phyloP scores from a whole-genome alignment of 2,888 invertebrate species.

The Trichopoda pennipes region DNA sequence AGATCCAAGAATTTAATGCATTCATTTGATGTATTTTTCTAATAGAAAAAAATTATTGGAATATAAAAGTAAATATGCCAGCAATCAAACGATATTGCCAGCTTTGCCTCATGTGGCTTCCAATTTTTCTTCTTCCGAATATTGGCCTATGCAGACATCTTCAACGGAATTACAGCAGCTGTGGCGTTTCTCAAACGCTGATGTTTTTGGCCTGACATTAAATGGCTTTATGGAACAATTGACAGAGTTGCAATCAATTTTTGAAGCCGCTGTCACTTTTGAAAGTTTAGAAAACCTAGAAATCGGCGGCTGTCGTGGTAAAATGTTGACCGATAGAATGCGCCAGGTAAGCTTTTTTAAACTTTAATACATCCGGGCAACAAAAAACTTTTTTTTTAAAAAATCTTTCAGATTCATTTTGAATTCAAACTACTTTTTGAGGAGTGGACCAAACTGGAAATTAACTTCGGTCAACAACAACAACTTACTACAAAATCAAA shows the following conservation, averaged over 20 bases:
- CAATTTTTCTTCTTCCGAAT: not conserved
- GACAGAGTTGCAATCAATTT: slow-evolving; percentile 85
- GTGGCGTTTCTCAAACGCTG: slow-evolving; percentile 89
- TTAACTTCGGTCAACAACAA: slow-evolving; percentile 72
- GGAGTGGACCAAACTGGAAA: slow-evolving; percentile 78
- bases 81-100: slow-evolving; percentile 73
- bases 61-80: slow-evolving; percentile 76
- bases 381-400: not conserved
- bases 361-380: not conserved
- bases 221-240: slow-evolving; percentile 85
- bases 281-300: slow-evolving; percentile 93
- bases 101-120: slow-evolving; percentile 69
- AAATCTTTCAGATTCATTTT: slow-evolving; percentile 72
- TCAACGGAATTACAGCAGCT: slow-evolving; percentile 78
- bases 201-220: slow-evolving; percentile 86
- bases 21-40: not conserved
- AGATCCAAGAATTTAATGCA: not conserved
- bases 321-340: slow-evolving; percentile 76
- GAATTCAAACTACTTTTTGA: slow-evolving; percentile 78
- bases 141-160: not conserved
- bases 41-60: slow-evolving; percentile 74
- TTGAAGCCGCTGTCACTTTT: slow-evolving; percentile 90
- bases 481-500: not conserved
- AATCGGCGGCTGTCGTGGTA: slow-evolving; percentile 83
- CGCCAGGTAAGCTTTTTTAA: slow-evolving; percentile 71